These are phyloP conservation scores for Sebastes matsubarae DNA, from an alignment of 2,797 vertebrate species.

Conservation along the genomic window DNA sequence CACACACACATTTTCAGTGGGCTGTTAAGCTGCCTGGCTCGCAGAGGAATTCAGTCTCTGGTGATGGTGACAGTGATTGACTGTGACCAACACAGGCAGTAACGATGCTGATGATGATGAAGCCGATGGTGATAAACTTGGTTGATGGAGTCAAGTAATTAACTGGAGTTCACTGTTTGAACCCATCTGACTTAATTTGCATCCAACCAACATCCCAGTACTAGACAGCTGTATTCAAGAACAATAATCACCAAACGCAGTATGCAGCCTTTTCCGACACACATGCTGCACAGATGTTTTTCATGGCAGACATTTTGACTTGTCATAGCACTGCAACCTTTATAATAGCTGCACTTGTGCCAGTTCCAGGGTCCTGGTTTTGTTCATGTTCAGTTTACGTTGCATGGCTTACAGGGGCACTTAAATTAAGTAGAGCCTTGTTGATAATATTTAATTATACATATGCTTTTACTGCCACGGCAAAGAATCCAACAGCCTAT, in stretches of 20 bases:
- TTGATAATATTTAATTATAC: no score
- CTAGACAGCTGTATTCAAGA: background rate
- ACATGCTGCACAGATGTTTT: background rate
- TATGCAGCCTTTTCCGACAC: background rate
- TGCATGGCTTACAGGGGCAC: background rate
- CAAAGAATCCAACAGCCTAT: no score
- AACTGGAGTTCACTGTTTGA: slow-evolving; percentile 34
- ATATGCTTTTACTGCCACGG: background rate
- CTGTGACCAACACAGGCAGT: background rate
- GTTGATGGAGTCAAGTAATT: slow-evolving; percentile 40
- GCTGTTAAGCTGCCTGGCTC: background rate
- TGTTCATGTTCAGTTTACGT: background rate
- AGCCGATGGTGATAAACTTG: slow-evolving; percentile 1
- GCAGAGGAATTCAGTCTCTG: background rate
- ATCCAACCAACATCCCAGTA: background rate
- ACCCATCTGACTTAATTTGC: slow-evolving; percentile 24
- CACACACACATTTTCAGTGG: background rate
- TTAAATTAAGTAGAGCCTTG: background rate
- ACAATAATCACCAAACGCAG: slow-evolving; percentile 12
- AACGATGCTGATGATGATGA: background rate
- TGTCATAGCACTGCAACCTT: background rate
- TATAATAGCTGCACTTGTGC: background rate
- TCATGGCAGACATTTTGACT: background rate
- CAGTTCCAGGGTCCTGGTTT: background rate
- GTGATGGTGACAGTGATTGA: slow-evolving; percentile 26